Evolutionary conservation across 2,113 vertebrate species (phyloP), one percentile per base, ranked within the genome.

Genomic region (Dinomys branickii): DNA sequence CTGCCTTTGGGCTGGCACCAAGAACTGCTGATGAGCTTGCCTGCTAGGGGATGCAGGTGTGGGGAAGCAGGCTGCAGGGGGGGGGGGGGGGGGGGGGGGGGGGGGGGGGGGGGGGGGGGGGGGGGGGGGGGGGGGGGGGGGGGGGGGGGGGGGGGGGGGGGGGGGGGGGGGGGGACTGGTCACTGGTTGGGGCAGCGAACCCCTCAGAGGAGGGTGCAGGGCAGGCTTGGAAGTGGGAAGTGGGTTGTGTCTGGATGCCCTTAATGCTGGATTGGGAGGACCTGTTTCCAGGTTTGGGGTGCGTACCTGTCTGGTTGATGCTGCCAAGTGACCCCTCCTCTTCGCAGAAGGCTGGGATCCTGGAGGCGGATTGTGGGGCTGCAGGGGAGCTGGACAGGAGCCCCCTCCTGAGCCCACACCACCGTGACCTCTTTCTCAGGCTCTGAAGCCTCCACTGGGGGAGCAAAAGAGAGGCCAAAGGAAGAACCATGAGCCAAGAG

Each of bases 331-430:
- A 98, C 94, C 14, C 52, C 85, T 93, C 44, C 90, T 84, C 59
- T 94, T 73, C 92, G 52, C 20, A 87, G 78, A 85, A 95, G 85
- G 65, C 56, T 83, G 47, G 41, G 7, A 50, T 96, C 94, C 84
- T 44, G 93, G 63, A 82, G 33, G 44, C 81, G 69, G 69, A 7
- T 52, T 71, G 59, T 50, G 87, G 96, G 75, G 59, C 84, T 87
- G 75, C 99, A 99, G 47, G 98, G 98, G 84, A 99, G 98, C 67
- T 94, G 8, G 0, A 88, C 98, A 2, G 95, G 90, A 20, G 80
- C 95, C 54, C 99, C 98, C 1, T 91, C 98, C 94, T 95, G 98
- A 91, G 98, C 98, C 99, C 98, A 99, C 19, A 99, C 95, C 92
- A 95, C 98, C 0, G 63, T 88, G 83, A 91, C 83, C 3, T 11